phyloP scores from a whole-genome alignment of 2,888 invertebrate species.

The Adineta ricciae region DNA sequence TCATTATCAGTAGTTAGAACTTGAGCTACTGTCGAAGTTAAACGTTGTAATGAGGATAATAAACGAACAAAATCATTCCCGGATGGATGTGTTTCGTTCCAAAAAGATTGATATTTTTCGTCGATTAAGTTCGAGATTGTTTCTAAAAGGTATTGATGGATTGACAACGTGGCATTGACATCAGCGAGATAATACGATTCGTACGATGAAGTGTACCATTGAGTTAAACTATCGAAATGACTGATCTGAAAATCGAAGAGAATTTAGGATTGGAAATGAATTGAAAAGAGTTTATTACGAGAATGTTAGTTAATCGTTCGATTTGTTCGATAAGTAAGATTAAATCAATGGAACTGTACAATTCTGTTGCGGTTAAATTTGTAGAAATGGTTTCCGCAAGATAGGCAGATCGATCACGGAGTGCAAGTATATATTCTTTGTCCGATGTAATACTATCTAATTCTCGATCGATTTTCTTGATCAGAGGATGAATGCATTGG shows the following conservation, averaged over 20 bases:
- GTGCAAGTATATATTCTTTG: background rate
- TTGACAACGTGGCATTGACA: background rate
- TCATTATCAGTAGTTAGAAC: background rate
- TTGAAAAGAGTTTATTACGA: background rate
- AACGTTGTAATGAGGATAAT: background rate
- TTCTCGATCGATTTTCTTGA: background rate
- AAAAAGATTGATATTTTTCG: background rate
- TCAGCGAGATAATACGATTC: background rate
- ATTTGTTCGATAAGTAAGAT: constrained; percentile 3
- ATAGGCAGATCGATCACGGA: background rate
- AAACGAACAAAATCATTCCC: constrained; percentile 19
- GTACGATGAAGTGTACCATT: constrained; percentile 8
- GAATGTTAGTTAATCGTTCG: background rate
- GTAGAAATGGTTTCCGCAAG: background rate
- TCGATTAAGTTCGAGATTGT: background rate
- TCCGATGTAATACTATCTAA: background rate
- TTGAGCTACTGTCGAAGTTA: background rate
- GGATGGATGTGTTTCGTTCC: background rate
- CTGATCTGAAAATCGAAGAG: background rate
- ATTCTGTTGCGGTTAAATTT: constrained; percentile 6
- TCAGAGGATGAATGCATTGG: background rate
- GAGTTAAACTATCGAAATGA: background rate
- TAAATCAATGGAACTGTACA: constrained; percentile 3
- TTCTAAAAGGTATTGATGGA: background rate
- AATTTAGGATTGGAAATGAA: background rate